These are phyloP conservation scores for Setipinna tenuifilis DNA, from an alignment of 2,797 vertebrate species.

Conservation along the genomic window DNA sequence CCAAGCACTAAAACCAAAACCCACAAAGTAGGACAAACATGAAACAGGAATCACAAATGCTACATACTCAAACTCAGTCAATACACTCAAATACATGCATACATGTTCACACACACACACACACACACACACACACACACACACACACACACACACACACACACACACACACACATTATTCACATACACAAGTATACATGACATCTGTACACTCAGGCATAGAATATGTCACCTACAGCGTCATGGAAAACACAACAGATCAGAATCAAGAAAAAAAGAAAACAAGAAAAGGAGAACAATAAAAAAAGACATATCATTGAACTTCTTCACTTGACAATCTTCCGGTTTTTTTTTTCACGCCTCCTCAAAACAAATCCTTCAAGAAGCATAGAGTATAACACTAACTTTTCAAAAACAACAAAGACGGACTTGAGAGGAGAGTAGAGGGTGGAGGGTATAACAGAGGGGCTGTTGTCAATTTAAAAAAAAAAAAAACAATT, in stretches of 20 bases:
- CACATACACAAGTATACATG: neutral
- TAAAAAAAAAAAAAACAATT: no score
- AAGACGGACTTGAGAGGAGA: conserved; percentile 38
- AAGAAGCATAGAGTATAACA: conserved; percentile 1
- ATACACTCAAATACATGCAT: conserved; percentile 22
- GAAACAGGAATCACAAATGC: conserved; percentile 63
- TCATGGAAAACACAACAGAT: conserved; percentile 60
- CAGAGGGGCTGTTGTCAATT: conserved; percentile 26
- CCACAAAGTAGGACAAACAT: conserved; percentile 72
- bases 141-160: neutral
- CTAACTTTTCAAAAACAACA: conserved; percentile 38
- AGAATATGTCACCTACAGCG: conserved; percentile 58
- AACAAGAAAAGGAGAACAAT: conserved; percentile 42
- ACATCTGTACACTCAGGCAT: neutral
- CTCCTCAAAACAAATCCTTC: neutral
- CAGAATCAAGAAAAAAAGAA: conserved; percentile 46
- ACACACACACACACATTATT: neutral
- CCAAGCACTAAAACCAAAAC: conserved; percentile 68
- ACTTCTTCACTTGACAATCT: conserved; percentile 48
- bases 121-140: conserved; percentile 20
- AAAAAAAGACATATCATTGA: conserved; percentile 56
- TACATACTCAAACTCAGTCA: neutral
- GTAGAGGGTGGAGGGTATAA: no score
- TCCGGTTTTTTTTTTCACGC: conserved; percentile 18
- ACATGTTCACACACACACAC: conserved; percentile 28